phyloP scores from a whole-genome alignment of 2,113 vertebrate species.

The Dicaeum eximium region DNA sequence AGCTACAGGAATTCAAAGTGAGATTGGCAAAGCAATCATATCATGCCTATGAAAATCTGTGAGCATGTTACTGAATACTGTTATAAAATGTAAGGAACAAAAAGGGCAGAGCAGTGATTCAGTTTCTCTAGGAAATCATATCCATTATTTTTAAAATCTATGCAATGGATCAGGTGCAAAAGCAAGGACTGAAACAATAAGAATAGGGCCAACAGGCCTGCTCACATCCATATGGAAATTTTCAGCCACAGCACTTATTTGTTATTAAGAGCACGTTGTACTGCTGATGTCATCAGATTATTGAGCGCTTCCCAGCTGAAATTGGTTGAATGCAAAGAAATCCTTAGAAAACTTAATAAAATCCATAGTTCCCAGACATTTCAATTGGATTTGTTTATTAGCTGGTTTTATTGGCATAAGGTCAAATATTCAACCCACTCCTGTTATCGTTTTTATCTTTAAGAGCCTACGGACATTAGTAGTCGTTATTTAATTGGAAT shows the following conservation, averaged over 20 bases:
- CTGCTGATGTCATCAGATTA: not conserved
- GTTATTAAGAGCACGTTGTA: not conserved
- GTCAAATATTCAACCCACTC: not conserved
- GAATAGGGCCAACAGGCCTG: not conserved
- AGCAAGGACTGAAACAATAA: not conserved
- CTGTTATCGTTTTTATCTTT: not conserved
- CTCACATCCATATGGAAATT: not conserved
- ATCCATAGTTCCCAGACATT: not conserved
- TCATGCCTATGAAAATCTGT: not conserved
- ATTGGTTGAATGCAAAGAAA: not conserved
- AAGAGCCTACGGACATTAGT: not conserved
- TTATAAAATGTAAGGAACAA: not conserved
- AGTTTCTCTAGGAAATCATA: not conserved
- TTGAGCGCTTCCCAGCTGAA: not conserved
- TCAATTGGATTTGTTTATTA: not conserved
- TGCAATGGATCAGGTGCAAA: not conserved
- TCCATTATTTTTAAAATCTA: not conserved
- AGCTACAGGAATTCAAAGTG: not conserved
- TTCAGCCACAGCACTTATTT: not conserved
- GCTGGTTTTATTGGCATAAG: not conserved
- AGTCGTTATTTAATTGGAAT: constrained; percentile 21
- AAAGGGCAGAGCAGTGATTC: not conserved
- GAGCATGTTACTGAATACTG: not conserved
- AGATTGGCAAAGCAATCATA: not conserved
- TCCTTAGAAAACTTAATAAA: not conserved